phyloP scores from a whole-genome alignment of 2,888 invertebrate genomes.

The Sisyra nigra region DNA sequence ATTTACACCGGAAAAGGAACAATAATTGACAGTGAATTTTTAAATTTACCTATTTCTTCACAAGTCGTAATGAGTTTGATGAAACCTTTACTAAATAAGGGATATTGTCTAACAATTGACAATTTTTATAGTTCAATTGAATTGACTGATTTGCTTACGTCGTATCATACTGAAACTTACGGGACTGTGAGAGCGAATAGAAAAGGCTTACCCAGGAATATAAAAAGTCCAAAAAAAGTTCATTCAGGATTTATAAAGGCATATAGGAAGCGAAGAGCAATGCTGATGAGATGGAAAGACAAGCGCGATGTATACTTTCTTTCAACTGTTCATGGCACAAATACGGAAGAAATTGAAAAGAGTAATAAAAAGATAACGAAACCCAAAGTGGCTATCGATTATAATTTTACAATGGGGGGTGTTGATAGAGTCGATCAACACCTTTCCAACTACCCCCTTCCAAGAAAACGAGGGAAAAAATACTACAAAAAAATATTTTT shows the following conservation, averaged over 20 bases:
- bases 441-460: conserved; percentile 10
- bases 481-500: conserved; percentile 14
- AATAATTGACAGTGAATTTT: conserved; percentile 9
- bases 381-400: conserved; percentile 11
- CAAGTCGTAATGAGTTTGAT: conserved; percentile 14
- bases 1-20: conserved; percentile 16
- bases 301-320: conserved; percentile 3
- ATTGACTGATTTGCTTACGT: conserved; percentile 10
- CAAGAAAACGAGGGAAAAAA: conserved; percentile 13
- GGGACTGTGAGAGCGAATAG: conserved; percentile 12
- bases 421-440: conserved; percentile 13
- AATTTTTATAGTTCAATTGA: conserved; percentile 14
- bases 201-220: conserved; percentile 11
- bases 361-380: conserved; percentile 7
- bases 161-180: conserved; percentile 12
- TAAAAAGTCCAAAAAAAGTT: conserved; percentile 10
- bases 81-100: conserved; percentile 13
- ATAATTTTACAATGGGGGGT: conserved; percentile 14
- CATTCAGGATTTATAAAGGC: conserved; percentile 9
- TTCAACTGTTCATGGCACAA: conserved; percentile 12
- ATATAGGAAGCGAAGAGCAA: conserved; percentile 11
- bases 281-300: conserved; percentile 12
- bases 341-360: conserved; percentile 8
- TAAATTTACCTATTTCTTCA: conserved; percentile 11
- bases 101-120: conserved; percentile 14